Conservation (phyloP, 2,888 invertebrate genomes). For the Atethmia centrago region DNA sequence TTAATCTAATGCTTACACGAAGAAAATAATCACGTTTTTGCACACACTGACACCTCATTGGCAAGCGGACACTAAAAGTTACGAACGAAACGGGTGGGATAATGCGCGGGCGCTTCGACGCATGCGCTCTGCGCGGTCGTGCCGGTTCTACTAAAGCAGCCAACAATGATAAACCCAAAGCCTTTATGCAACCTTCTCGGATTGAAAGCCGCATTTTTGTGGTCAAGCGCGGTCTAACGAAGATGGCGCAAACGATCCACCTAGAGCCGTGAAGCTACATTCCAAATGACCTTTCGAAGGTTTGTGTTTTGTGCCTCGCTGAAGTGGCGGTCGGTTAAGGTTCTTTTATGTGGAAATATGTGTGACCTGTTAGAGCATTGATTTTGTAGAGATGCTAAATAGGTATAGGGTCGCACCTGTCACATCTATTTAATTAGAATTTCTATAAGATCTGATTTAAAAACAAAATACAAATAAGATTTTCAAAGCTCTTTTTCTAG, state of each 20-base stretch:
- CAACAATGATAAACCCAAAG: constrained; percentile 82
- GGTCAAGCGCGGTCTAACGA: constrained; percentile 83
- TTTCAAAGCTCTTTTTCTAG: background rate
- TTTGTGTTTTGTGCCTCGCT: constrained; percentile 61
- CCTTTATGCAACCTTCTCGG: constrained; percentile 89
- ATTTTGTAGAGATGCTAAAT: constrained; percentile 14
- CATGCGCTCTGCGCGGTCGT: constrained; percentile 83
- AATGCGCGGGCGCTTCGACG: constrained; percentile 69
- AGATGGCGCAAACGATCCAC: constrained; percentile 82
- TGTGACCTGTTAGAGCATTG: constrained; percentile 27
- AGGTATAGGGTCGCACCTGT: background rate
- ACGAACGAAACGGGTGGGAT: constrained; percentile 33
- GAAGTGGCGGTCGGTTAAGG: constrained; percentile 35
- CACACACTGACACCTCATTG: constrained; percentile 71
- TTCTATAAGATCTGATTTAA: background rate
- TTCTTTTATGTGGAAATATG: constrained; percentile 37
- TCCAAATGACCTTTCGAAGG: constrained; percentile 82
- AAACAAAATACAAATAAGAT: too few species aligned
- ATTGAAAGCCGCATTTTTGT: constrained; percentile 87
- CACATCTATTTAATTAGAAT: background rate
- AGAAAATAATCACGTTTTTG: constrained; percentile 58
- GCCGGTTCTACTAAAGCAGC: constrained; percentile 82
- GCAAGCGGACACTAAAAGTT: constrained; percentile 46
- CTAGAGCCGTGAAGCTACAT: constrained; percentile 60
- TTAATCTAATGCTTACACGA: constrained; percentile 56